phyloP scores from a whole-genome alignment of 37 sponge, comb jelly and placozoan genomes.

The Bolinopsis microptera region DNA sequence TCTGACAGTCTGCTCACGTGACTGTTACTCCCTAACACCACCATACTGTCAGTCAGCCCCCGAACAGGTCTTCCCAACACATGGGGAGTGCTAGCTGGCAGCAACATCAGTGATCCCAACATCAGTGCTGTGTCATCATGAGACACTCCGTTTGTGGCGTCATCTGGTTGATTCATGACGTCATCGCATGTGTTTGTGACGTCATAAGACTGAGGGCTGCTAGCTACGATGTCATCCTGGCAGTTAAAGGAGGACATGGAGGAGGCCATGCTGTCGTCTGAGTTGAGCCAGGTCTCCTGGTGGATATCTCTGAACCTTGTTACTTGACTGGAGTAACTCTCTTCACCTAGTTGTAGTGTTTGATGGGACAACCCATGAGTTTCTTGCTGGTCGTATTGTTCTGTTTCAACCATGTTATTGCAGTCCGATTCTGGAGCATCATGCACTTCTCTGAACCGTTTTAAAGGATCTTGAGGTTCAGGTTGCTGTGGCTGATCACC shows the following conservation, averaged over 20 bases:
- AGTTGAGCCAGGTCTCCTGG: slow-evolving; percentile 10
- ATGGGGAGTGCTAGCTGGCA: background rate
- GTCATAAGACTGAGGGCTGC: slow-evolving; percentile 1
- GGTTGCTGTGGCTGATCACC: background rate
- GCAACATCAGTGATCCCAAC: background rate
- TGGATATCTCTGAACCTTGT: background rate
- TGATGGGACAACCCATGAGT: background rate
- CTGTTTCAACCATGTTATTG: background rate
- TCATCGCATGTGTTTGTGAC: background rate
- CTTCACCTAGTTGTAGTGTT: background rate
- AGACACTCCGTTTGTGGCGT: background rate
- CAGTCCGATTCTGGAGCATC: background rate
- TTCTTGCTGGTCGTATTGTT: background rate
- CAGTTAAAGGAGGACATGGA: slow-evolving; percentile 34
- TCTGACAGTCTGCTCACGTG: slow-evolving; percentile 20
- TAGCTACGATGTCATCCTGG: slow-evolving; percentile 28
- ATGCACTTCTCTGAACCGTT: background rate
- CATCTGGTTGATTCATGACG: background rate
- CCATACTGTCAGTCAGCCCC: slow-evolving; percentile 32
- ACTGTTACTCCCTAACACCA: slow-evolving; percentile 44
- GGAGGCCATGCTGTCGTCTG: slow-evolving; percentile 27
- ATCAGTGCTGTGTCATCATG: slow-evolving; percentile 32
- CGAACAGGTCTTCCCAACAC: background rate
- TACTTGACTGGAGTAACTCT: background rate
- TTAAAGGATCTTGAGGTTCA: background rate